Percentiles rank a stretch among this genome's conserved stretches.
Conservation (phyloP, 2,797 vertebrate genomes). For the Vultur gryphus region DNA sequence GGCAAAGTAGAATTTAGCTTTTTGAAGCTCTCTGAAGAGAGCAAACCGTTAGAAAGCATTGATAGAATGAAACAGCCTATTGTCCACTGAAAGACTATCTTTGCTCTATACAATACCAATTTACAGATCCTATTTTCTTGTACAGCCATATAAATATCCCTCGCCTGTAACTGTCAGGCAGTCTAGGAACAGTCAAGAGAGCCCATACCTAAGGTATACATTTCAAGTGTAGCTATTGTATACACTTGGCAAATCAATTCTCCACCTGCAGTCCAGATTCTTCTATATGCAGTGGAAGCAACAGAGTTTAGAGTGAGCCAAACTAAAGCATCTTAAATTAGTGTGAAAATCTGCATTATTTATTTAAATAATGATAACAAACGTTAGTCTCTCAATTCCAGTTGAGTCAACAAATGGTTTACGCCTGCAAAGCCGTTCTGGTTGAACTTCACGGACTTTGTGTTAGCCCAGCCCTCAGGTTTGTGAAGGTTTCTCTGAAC, state of each 20-base stretch:
- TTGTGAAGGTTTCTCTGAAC: neutral
- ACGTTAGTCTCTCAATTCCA: neutral
- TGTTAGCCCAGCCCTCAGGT: neutral
- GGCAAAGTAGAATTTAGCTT: conserved; percentile 10
- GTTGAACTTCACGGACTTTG: neutral
- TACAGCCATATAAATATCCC: neutral
- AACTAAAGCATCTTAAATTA: neutral
- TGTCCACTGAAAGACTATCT: neutral
- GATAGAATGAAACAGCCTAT: neutral
- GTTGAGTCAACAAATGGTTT: neutral
- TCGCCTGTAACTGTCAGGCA: neutral
- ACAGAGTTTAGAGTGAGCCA: neutral
- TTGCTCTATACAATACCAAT: neutral
- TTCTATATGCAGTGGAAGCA: neutral
- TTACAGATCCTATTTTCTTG: conserved; percentile 2
- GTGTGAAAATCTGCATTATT: neutral
- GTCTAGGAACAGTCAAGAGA: neutral
- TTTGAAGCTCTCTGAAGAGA: conserved; percentile 30
- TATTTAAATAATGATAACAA: neutral
- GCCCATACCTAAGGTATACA: fast-evolving
- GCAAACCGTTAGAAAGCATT: neutral
- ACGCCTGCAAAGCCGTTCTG: neutral
- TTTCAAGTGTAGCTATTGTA: neutral
- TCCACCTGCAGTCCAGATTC: neutral
- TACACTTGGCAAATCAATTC: neutral